Evolutionary conservation across 1,140 invertebrate species (phyloP).

Genomic region (Danaus plexippus): DNA sequence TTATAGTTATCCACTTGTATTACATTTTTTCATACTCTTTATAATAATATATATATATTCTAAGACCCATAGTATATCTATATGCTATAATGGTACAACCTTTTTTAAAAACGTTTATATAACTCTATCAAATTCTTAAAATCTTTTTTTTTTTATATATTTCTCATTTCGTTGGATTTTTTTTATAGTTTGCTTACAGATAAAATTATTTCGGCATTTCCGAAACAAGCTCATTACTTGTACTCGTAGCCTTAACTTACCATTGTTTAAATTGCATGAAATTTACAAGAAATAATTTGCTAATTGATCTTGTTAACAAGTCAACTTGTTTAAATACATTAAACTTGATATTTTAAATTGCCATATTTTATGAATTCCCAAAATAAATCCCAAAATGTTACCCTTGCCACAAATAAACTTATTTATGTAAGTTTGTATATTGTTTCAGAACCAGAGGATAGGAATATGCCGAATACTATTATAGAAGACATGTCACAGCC

Average conservation of each 20-base stretch:
- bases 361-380: slow-evolving; percentile 6
- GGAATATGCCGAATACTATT: slow-evolving; percentile 30
- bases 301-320: slow-evolving; percentile 6
- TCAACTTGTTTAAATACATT: slow-evolving; percentile 7
- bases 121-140: too few species aligned
- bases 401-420: not conserved
- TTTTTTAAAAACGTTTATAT: too few species aligned
- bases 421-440: slow-evolving; percentile 18
- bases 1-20: not conserved
- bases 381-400: not conserved
- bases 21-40: not conserved
- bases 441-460: slow-evolving; percentile 44
- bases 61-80: not conserved
- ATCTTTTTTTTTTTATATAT: too few species aligned
- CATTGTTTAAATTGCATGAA: not conserved
- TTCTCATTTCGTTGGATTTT: too few species aligned
- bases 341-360: slow-evolving; percentile 14
- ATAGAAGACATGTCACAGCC: slow-evolving; percentile 52
- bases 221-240: too few species aligned
- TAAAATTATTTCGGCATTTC: too few species aligned
- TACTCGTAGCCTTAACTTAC: too few species aligned
- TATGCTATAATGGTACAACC: not conserved
- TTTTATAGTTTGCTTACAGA: too few species aligned
- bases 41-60: not conserved
- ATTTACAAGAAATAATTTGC: slow-evolving; percentile 6